These are phyloP conservation scores for Julus scanicus DNA, from an alignment of 2,888 invertebrate species.

Conservation along the genomic window DNA sequence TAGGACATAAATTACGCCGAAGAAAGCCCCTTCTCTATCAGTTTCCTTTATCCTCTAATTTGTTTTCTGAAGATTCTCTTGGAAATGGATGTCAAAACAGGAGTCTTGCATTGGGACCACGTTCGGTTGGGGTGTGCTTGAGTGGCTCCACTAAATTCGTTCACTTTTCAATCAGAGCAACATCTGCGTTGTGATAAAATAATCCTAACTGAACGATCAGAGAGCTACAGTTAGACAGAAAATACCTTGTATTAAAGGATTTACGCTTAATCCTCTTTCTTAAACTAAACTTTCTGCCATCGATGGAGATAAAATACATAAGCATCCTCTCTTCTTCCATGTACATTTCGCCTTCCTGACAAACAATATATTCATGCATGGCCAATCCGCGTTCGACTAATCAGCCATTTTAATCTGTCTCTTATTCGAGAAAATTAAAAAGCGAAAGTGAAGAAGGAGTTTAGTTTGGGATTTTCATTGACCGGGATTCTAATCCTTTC, in stretches of 20 bases:
- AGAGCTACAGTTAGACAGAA: conserved; percentile 47
- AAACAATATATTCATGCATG: conserved; percentile 44
- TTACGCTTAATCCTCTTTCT: conserved; percentile 50
- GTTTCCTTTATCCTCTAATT: conserved; percentile 47
- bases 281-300: conserved; percentile 49
- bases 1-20: neutral
- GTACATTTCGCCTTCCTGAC: neutral
- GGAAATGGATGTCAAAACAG: conserved; percentile 36
- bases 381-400: conserved; percentile 4
- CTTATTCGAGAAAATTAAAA: conserved; percentile 10
- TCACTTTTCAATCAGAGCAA: conserved; percentile 46
- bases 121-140: neutral
- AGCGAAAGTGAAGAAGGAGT: conserved; percentile 2
- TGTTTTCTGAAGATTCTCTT: conserved; percentile 45
- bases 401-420: conserved; percentile 34
- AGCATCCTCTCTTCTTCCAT: neutral
- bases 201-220: conserved; percentile 51
- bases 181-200: conserved; percentile 52
- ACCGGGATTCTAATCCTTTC: conserved; percentile 43
- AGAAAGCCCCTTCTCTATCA: neutral
- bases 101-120: neutral
- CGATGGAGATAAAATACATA: conserved; percentile 41
- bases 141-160: conserved; percentile 37
- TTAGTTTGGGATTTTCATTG: conserved; percentile 21
- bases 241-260: conserved; percentile 53